Conservation (phyloP, 1,140 invertebrate genomes). For the Batillaria attramentaria region DNA sequence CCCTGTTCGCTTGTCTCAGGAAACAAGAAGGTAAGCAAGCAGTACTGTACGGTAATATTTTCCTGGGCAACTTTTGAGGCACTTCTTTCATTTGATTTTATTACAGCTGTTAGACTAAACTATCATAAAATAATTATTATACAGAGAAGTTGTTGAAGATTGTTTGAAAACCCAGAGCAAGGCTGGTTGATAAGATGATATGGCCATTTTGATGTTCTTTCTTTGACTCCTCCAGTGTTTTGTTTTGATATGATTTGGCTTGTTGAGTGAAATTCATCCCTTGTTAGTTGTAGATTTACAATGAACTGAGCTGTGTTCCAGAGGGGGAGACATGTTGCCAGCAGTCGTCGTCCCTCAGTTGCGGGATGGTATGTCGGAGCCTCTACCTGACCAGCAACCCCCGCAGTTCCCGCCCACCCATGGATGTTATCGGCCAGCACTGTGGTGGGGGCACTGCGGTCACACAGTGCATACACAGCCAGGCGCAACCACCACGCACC, state of each 20-base stretch:
- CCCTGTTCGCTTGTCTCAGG: slow-evolving; percentile 44
- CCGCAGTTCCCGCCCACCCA: slow-evolving; percentile 19
- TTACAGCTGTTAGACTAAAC: no score
- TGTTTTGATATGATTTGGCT: not conserved
- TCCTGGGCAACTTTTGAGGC: no score
- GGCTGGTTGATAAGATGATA: no score
- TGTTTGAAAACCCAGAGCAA: no score
- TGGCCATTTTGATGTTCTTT: no score
- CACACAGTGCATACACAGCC: slow-evolving; percentile 43
- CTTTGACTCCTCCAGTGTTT: not conserved
- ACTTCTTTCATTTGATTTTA: no score
- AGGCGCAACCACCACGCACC: slow-evolving; percentile 33
- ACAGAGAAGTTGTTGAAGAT: no score
- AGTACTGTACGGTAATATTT: no score
- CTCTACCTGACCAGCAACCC: slow-evolving; percentile 39
- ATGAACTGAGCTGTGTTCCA: slow-evolving; percentile 25
- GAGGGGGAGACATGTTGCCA: slow-evolving; percentile 50
- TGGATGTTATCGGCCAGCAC: slow-evolving; percentile 38
- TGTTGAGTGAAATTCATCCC: not conserved
- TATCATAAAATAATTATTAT: no score
- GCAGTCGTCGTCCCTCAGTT: slow-evolving; percentile 36
- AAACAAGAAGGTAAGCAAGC: slow-evolving; percentile 55
- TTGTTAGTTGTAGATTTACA: not conserved
- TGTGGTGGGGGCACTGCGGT: slow-evolving; percentile 47
- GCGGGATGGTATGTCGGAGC: slow-evolving; percentile 49